Evolutionary conservation across 2,888 invertebrate genomes (phyloP), one percentile per base, ranked within the genome.

Genomic region (Leptopilina drosophilae): DNA sequence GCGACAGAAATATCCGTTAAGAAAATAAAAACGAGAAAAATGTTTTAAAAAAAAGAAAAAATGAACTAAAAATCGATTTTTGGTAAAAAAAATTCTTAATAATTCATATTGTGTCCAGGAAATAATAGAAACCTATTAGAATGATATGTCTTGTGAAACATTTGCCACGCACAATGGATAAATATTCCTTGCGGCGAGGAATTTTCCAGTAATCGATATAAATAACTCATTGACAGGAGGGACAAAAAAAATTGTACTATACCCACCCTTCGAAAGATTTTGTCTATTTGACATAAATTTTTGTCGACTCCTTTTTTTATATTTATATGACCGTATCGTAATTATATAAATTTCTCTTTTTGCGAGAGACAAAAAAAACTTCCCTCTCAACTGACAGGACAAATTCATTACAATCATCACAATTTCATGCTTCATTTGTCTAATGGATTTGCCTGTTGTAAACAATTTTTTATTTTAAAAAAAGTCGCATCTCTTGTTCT

Each of bases 101-200:
- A 67, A 49, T 20, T 11, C 40, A 65, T 12, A 65, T 40, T 40
- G 2, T 15, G 15, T 15, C 5, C 0, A 8, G 15, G n/a, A 20
- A 15, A 67, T 5, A n/a, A 20, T 42, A 42, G 42, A 42, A 42
- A 42, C 5, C 42, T 42, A 42, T 42, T 42, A 42, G 42, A 42
- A 42, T 42, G 42, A 42, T 42, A 12, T 15, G 46, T 15, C 8
- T 14, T 20, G 73, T 56, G 11, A 14, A 12, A 26, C 33, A 56
- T 73, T 56, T 73, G 53, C 26, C 73, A 73, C 40, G 33, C 33
- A 73, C 5, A n/a, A 73, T 56, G 33, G 26, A 56, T 53, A 73
- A 56, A 33, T 56, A n/a, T 56, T 53, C 56, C 73, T 62, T 14
- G n/a, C 7, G 73, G 73, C 33, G 5, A n/a, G 5, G 33, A 59